Percentiles rank a stretch among this genome's conserved stretches.
phyloP scores from a whole-genome alignment of 2,113 vertebrate species.

The Labeo rohita region DNA sequence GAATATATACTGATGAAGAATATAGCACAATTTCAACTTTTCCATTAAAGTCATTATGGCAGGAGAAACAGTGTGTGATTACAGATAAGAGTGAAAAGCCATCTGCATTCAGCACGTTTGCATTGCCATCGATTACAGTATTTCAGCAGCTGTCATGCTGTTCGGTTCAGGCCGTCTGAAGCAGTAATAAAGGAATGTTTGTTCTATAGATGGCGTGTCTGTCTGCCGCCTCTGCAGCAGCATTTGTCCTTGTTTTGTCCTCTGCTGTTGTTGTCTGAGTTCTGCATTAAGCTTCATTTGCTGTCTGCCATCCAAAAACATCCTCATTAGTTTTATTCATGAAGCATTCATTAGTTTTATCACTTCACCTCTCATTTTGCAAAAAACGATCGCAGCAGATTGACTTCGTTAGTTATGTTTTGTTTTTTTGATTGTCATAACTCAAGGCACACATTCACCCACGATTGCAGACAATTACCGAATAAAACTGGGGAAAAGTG shows the following conservation, averaged over 20 bases:
- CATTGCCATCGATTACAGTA: neutral
- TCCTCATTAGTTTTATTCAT: neutral
- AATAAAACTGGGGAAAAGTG: neutral
- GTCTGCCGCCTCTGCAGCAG: neutral
- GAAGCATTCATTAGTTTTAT: neutral
- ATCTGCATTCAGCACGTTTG: slow-evolving; percentile 39
- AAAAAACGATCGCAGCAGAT: neutral
- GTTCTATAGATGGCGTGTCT: neutral
- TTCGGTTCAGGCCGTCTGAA: neutral
- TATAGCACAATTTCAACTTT: slow-evolving; percentile 53
- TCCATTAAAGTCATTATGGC: slow-evolving; percentile 49
- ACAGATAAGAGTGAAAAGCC: neutral
- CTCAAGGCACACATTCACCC: neutral
- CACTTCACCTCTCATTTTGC: neutral
- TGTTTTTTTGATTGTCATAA: neutral
- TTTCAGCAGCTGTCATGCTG: slow-evolving; percentile 38
- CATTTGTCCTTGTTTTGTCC: neutral
- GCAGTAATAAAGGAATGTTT: slow-evolving; percentile 10
- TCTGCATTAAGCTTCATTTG: neutral
- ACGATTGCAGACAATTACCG: neutral
- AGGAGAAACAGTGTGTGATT: slow-evolving; percentile 29
- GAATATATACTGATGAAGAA: slow-evolving; percentile 22
- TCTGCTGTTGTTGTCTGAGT: neutral
- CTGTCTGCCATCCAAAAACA: neutral
- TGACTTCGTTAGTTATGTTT: neutral